A percentile compares a stretch with the other conserved stretches of the same genome.
Evolutionary conservation across 2,888 invertebrate species (phyloP).

Genomic region (Cloeon dipterum): DNA sequence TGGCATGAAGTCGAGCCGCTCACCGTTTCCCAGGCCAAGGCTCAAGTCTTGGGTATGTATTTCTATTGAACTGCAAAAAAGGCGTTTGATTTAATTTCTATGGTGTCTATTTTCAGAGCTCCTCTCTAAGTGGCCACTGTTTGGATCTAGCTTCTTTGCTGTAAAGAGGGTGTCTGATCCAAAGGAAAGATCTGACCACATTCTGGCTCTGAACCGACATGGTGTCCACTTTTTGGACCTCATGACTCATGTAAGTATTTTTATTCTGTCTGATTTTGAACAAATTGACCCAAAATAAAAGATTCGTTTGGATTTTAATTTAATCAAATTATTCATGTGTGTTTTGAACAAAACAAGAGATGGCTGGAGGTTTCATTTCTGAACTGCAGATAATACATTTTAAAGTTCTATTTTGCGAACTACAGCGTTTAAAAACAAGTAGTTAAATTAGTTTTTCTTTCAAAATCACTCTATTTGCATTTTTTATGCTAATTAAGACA

Average conservation of each 20-base stretch:
- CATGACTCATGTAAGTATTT: constrained; percentile 48
- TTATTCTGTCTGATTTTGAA: background rate
- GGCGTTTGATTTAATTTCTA: background rate
- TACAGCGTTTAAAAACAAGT: too few relatives aligned
- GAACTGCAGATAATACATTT: too few relatives aligned
- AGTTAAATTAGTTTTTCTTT: too few relatives aligned
- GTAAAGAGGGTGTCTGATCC: constrained; percentile 62
- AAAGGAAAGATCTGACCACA: constrained; percentile 58
- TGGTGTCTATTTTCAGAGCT: constrained; percentile 36
- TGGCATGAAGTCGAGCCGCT: constrained; percentile 63
- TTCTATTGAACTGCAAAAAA: too few relatives aligned
- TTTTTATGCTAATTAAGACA: too few relatives aligned
- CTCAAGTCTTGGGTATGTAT: constrained; percentile 32
- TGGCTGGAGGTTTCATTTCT: too few relatives aligned
- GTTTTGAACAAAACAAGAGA: too few relatives aligned
- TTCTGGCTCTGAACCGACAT: constrained; percentile 77
- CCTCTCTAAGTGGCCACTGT: constrained; percentile 81
- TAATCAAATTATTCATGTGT: too few relatives aligned
- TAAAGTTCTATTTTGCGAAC: too few relatives aligned
- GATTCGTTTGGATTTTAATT: too few relatives aligned
- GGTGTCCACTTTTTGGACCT: constrained; percentile 88
- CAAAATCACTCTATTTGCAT: too few relatives aligned
- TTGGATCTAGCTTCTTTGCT: constrained; percentile 95
- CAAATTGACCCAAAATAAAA: too few relatives aligned
- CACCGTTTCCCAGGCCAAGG: constrained; percentile 64